Evolutionary conservation across 2,113 vertebrate species (phyloP), one percentile per base, ranked within the genome.

Genomic region (Sprattus sprattus): DNA sequence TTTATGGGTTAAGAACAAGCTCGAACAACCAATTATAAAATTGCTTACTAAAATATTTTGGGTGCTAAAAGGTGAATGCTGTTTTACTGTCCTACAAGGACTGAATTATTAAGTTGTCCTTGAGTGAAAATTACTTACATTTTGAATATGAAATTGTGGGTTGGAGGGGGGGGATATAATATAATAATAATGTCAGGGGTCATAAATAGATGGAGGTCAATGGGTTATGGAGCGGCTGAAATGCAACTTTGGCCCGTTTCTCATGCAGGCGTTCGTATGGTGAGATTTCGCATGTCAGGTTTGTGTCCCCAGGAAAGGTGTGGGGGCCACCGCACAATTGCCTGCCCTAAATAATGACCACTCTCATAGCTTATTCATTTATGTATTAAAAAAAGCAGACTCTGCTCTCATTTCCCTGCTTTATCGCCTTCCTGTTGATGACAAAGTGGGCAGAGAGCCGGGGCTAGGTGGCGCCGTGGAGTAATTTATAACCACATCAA

Each of bases 401-500:
- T 92, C 92, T 92, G 90, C 85, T 91, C 93, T 93, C 93, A 93
- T 94, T 94, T 94, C 92, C 91, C 92, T 93, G 90, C 92, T 94
- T 96, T 94, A 95, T 94, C 87, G 85, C 94, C 93, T 78, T 92
- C 92, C 91, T 90, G 90, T 90, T 93, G 89, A 94, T 94, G 94
- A 95, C 95, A 94, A 93, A 95, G 92, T 93, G 90, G 90, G 93
- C 90, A 49, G 87, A 93, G 92, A 90, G 90, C 89, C 89, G 92
- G 86, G 93, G 92, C 94, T 95, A 95, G 94, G 95, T 95, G 94
- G 94, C 93, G 93, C 93, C 92, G 92, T 93, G 89, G 94, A 95
- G 94, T 94, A 93, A 95, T 95, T 96, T 96, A 95, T 95, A 94
- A 94, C 94, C 94, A 93, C 94, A 95, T 95, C 94, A 94, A 95